Evolutionary conservation across 2,113 vertebrate species (phyloP).

Genomic region (cattle (Bos taurus)): DNA sequence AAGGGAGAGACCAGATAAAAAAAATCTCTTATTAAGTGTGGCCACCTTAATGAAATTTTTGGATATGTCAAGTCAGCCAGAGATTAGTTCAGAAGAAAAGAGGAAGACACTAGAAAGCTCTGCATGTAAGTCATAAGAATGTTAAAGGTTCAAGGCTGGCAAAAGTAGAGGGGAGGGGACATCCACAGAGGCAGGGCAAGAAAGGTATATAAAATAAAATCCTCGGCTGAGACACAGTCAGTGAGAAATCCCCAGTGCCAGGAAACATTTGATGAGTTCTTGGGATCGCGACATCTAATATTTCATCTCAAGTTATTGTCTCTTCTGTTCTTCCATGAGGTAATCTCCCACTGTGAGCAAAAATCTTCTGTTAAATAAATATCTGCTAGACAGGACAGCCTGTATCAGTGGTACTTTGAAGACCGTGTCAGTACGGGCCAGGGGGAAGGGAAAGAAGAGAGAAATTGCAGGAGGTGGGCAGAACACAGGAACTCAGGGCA

Average conservation of each 20-base stretch:
- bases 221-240: background rate
- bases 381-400: background rate
- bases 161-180: too few relatives aligned
- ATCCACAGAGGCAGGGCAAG: background rate
- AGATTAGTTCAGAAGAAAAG: background rate
- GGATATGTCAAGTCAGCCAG: background rate
- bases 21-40: background rate
- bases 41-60: background rate
- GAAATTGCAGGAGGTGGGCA: background rate
- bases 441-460: background rate
- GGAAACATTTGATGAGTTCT: background rate
- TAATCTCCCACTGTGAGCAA: background rate
- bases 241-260: background rate
- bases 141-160: background rate
- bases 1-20: background rate
- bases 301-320: background rate
- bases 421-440: rapidly evolving
- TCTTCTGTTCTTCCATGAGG: background rate
- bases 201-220: background rate
- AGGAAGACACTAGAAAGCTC: background rate
- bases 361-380: background rate
- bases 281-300: background rate
- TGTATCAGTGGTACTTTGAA: background rate
- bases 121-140: background rate
- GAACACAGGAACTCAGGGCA: background rate